Conservation (phyloP, 2,797 vertebrate species). For the Karalla daura region DNA sequence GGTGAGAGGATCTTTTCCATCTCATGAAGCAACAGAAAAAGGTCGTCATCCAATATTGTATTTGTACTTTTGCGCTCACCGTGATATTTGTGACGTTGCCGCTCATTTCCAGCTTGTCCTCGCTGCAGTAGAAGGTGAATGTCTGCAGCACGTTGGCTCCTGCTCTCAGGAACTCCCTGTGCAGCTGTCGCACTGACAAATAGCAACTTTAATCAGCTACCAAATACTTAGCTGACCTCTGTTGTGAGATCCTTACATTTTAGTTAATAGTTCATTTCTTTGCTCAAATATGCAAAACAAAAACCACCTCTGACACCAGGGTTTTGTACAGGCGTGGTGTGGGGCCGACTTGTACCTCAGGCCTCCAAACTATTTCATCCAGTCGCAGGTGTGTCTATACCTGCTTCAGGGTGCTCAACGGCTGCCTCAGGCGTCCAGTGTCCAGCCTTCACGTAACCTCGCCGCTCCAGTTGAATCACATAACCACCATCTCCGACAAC, state of each 20-base stretch:
- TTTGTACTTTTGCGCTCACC: slow-evolving; percentile 41
- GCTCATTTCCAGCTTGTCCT: slow-evolving; percentile 93
- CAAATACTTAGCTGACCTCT: too few relatives aligned
- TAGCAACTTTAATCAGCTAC: too few relatives aligned
- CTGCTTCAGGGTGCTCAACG: slow-evolving; percentile 90
- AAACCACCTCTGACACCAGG: too few relatives aligned
- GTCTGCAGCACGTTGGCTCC: slow-evolving; percentile 92
- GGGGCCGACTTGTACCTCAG: too few relatives aligned
- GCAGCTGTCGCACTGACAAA: slow-evolving; percentile 89
- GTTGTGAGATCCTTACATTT: too few relatives aligned
- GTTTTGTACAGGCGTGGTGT: too few relatives aligned
- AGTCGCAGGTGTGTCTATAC: slow-evolving; percentile 65
- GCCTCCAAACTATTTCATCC: too few relatives aligned
- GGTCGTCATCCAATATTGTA: too few relatives aligned
- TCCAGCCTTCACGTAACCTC: slow-evolving; percentile 91
- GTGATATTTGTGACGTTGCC: slow-evolving; percentile 86
- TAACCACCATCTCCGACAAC: slow-evolving; percentile 92
- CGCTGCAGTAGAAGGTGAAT: slow-evolving; percentile 93
- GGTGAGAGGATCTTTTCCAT: neutral
- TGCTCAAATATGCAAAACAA: too few relatives aligned
- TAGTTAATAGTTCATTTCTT: too few relatives aligned
- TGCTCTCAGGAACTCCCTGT: slow-evolving; percentile 92
- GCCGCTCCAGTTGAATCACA: slow-evolving; percentile 89
- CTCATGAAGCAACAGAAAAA: too few relatives aligned
- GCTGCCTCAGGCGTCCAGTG: slow-evolving; percentile 92